Conservation (phyloP, 2,888 invertebrate species). For the Ctenicera cuprea region DNA sequence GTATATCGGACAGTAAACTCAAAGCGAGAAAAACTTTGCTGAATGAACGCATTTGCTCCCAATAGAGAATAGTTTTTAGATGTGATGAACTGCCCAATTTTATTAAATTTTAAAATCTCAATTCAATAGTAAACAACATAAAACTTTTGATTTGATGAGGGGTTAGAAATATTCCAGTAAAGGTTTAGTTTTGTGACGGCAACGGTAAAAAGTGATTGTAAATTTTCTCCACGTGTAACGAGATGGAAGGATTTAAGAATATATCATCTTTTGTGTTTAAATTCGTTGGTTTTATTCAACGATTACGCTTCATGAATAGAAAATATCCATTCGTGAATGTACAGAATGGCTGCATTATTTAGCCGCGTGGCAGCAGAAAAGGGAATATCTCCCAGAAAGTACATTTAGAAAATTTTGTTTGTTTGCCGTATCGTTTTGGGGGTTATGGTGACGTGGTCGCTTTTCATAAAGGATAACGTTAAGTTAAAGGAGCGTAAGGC, state of each 20-base stretch:
- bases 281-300: conserved; percentile 23
- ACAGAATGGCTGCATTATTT: conserved; percentile 19
- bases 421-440: conserved; percentile 10
- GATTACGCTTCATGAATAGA: conserved; percentile 32
- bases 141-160: no score
- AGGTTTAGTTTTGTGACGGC: neutral
- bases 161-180: neutral
- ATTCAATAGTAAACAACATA: no score
- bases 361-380: neutral
- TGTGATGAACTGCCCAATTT: no score
- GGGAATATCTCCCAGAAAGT: neutral
- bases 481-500: conserved; percentile 30
- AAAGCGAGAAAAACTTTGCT: no score
- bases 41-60: no score
- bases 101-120: no score
- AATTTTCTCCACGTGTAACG: conserved; percentile 17
- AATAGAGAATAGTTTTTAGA: no score
- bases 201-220: neutral
- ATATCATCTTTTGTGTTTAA: conserved; percentile 25
- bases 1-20: no score
- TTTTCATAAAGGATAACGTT: conserved; percentile 21
- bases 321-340: conserved; percentile 13
- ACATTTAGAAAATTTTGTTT: conserved; percentile 22
- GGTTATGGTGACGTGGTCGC: conserved; percentile 19
- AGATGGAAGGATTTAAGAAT: conserved; percentile 23